Evolutionary conservation across 2,888 invertebrate genomes (phyloP).

Genomic region (Troides oblongomaculatus): DNA sequence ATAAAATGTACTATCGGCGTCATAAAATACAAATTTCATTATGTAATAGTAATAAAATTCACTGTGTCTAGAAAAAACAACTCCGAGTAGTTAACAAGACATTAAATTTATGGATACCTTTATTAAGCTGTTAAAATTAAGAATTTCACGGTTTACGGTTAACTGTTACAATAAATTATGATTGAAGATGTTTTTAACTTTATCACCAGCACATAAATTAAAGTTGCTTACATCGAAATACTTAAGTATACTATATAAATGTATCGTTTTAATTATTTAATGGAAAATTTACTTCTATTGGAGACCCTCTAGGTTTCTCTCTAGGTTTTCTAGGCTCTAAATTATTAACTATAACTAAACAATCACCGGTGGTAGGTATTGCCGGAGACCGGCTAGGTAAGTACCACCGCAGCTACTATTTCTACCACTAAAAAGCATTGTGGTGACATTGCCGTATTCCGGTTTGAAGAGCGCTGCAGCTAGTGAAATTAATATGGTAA

Average conservation of each 20-base stretch:
- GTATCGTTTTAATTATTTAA: background rate
- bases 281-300: background rate
- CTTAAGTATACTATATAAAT: conserved; percentile 10
- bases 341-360: too few species aligned
- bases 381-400: too few species aligned
- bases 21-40: conserved; percentile 20
- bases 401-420: too few species aligned
- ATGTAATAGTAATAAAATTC: conserved; percentile 32
- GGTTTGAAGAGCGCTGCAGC: too few species aligned
- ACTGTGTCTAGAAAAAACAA: conserved; percentile 28
- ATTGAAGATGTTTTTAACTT: conserved; percentile 27
- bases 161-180: conserved; percentile 32
- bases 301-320: too few species aligned
- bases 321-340: too few species aligned
- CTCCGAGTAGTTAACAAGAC: conserved; percentile 33
- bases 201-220: conserved; percentile 27
- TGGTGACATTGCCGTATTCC: too few species aligned
- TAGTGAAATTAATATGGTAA: too few species aligned
- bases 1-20: conserved; percentile 16
- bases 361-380: too few species aligned
- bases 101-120: conserved; percentile 41
- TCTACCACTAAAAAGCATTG: too few species aligned
- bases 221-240: conserved; percentile 1
- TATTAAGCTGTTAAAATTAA: conserved; percentile 45
- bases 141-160: conserved; percentile 35